Conservation (phyloP, 1,140 invertebrate species). For the Listronotus oregonensis region DNA sequence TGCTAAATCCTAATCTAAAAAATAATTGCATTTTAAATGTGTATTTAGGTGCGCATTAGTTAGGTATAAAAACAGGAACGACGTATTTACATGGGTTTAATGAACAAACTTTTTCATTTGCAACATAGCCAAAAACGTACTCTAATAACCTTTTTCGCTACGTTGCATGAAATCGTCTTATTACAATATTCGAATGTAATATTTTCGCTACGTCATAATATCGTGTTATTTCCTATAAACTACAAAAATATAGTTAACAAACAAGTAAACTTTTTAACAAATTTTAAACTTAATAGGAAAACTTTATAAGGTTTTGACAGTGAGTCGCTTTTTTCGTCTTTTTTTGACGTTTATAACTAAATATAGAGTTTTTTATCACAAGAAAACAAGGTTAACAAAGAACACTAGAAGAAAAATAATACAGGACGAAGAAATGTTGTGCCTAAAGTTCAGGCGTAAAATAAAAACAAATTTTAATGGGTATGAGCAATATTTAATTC, state of each 20-base stretch:
- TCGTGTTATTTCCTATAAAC: conserved; percentile 27
- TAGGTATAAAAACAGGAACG: conserved; percentile 52
- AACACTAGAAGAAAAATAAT: too few relatives aligned
- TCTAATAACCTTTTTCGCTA: too few relatives aligned
- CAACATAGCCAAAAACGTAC: too few relatives aligned
- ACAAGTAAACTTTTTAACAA: conserved; percentile 25
- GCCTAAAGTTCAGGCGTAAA: too few relatives aligned
- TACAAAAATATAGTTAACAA: conserved; percentile 33
- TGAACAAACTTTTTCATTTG: conserved; percentile 11
- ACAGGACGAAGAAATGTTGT: too few relatives aligned
- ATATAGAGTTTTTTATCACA: too few relatives aligned
- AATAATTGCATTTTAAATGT: conserved; percentile 42
- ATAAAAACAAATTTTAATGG: too few relatives aligned
- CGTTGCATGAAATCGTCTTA: background rate
- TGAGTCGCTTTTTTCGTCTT: too few relatives aligned
- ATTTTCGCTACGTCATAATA: conserved; percentile 22
- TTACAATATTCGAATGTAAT: conserved; percentile 16
- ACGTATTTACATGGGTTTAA: conserved; percentile 44
- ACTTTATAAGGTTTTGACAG: too few relatives aligned
- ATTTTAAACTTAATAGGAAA: background rate
- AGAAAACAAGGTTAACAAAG: too few relatives aligned
- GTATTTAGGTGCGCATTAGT: conserved; percentile 41
- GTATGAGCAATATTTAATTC: too few relatives aligned
- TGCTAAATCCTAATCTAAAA: conserved; percentile 48
- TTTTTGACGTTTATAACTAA: too few relatives aligned